A percentile compares a stretch with the other conserved stretches of the same genome.
phyloP scores from a whole-genome alignment of 2,113 vertebrate genomes.

The Hippocampus comes region DNA sequence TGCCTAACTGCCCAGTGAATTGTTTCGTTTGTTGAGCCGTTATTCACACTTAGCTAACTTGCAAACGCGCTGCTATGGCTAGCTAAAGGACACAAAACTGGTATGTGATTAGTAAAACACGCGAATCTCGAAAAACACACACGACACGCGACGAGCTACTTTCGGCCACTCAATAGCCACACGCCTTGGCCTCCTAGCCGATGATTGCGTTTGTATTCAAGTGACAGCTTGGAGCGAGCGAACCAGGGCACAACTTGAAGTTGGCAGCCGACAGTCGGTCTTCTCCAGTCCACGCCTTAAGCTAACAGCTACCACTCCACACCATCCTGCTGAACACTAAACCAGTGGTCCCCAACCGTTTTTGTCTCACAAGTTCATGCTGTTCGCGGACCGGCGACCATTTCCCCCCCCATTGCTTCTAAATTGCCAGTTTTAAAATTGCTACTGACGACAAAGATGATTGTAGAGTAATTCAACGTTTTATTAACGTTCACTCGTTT shows the following conservation, averaged over 20 bases:
- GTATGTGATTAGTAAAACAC: slow-evolving; percentile 12
- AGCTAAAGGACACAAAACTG: slow-evolving; percentile 28
- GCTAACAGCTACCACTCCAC: slow-evolving; percentile 19
- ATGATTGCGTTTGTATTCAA: neutral
- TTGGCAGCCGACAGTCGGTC: slow-evolving; percentile 9
- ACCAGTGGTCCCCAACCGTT: no score
- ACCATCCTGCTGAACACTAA: neutral
- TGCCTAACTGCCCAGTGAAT: neutral
- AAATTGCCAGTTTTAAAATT: no score
- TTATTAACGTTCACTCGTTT: no score
- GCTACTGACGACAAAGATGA: no score
- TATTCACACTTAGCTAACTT: slow-evolving; percentile 26
- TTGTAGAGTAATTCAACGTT: no score
- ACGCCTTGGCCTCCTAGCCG: neutral
- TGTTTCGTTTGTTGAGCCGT: neutral
- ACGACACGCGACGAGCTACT: neutral
- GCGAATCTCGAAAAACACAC: neutral
- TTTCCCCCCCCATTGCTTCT: no score
- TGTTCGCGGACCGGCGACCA: no score
- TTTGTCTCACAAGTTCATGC: no score
- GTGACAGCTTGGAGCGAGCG: neutral
- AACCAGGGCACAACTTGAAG: slow-evolving; percentile 2
- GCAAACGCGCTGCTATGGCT: slow-evolving; percentile 14
- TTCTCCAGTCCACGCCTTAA: neutral
- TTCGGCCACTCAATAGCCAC: neutral